Evolutionary conservation across 1,140 invertebrate genomes (phyloP), one percentile per base, ranked within the genome.

Genomic region (Mamestra configurata): DNA sequence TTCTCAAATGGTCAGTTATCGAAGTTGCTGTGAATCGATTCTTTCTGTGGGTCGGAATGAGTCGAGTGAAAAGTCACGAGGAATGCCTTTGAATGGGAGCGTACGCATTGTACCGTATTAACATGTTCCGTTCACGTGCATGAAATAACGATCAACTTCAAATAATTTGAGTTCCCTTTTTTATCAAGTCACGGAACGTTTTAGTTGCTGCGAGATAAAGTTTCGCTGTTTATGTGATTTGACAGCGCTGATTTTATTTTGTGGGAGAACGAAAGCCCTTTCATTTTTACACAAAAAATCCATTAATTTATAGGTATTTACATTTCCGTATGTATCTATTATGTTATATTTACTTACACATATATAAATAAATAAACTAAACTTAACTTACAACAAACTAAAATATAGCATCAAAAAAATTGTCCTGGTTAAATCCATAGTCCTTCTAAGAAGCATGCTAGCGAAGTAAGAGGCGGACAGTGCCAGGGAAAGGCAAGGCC

Each of bases 51-150:
- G 35, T 43, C 20, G 20, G 35, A 40, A 55, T 66, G 18, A 77
- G 64, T 37, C 13, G 49, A 55, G 15, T 55, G 31, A 31, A 70
- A 77, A 70, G 51, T 80, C 61, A 71, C 31, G 43, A 37, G 43
- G 24, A 13, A 78, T 43, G 46, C 64, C 75, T 78, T 78, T 78
- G 64, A 78, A 64, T 57, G 64, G 64, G 40, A 70, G 73, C 46
- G 68, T 72, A 72, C 40, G 57, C 70, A 79, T 59, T 71, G 77
- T 59, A 71, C 77, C 77, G 64, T 71, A 71, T 79, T 57, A 64
- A 31, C 46, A 55, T 79, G 66, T 55, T 79, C 53, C 71, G 66
- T 55, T 79, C 66, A 59, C 49, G 49, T 79, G 77, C 24, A 57
- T 71, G 43, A 57, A 79, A 79, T 79, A 59, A 46, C 37, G 77